These are phyloP conservation scores for Limnephilus rhombicus DNA, from an alignment of 2,888 invertebrate genomes.

Conservation along the genomic window DNA sequence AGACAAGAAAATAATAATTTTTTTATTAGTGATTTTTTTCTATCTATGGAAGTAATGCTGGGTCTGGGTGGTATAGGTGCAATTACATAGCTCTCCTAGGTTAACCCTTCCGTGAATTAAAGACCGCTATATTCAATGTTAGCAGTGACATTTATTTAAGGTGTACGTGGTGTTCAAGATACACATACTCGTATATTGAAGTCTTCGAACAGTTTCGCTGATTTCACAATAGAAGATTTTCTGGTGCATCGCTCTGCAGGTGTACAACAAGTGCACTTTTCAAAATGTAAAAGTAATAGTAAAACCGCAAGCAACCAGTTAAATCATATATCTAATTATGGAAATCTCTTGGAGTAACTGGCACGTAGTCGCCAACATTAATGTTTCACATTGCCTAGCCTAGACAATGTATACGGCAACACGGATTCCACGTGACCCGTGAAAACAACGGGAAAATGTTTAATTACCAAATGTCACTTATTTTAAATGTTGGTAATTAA, in stretches of 20 bases:
- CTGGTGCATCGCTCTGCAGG: background rate
- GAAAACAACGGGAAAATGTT: background rate
- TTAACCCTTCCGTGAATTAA: too few species aligned
- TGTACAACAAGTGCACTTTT: background rate
- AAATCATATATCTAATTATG: background rate
- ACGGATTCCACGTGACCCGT: background rate
- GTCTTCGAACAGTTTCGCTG: background rate
- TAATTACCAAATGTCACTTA: background rate
- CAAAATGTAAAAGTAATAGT: background rate
- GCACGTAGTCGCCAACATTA: background rate
- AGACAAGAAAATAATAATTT: background rate
- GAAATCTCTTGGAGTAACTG: background rate
- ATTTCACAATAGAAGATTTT: background rate
- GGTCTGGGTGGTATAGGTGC: too few species aligned
- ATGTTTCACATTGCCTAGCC: too few species aligned
- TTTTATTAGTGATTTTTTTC: background rate
- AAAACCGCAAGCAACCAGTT: background rate
- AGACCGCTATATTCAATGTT: too few species aligned
- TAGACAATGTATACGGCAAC: too few species aligned
- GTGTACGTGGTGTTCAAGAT: background rate
- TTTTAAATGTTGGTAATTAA: too few species aligned
- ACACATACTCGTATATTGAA: background rate
- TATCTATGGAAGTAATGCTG: background rate
- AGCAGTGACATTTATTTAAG: background rate
- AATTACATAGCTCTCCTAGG: too few species aligned